Conservation (phyloP, 2,888 invertebrate genomes). For the Amphiduros pacificus region DNA sequence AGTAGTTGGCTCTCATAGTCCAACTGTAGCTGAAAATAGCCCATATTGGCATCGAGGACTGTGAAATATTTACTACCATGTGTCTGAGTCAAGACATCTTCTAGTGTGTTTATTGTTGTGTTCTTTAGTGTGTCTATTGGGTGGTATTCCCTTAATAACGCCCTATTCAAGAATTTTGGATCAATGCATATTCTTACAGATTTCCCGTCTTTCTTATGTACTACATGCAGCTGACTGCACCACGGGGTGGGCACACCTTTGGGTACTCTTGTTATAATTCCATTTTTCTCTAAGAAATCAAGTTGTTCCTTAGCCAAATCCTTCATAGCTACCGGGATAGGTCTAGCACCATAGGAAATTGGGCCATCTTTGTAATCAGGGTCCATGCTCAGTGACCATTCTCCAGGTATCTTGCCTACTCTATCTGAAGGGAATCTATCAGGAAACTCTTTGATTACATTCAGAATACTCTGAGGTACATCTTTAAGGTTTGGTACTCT, state of each 20-base stretch:
- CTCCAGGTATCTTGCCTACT: conserved; percentile 2
- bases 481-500: neutral
- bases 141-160: neutral
- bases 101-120: no score
- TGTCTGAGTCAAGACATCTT: neutral
- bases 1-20: neutral
- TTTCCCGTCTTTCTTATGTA: neutral
- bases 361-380: conserved; percentile 10
- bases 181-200: neutral
- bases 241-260: neutral
- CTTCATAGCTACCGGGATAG: neutral
- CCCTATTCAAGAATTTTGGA: conserved; percentile 1
- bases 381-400: neutral
- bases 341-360: neutral
- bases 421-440: conserved; percentile 8
- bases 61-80: neutral
- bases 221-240: conserved; percentile 3
- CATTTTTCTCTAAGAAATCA: neutral
- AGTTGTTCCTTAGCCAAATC: neutral
- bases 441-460: neutral
- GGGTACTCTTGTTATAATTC: neutral
- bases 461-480: neutral
- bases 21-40: conserved; percentile 6
- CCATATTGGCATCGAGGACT: conserved; percentile 10
- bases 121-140: no score